Conservation (phyloP, 2,797 vertebrate genomes). For the Sebastes flavidus region DNA sequence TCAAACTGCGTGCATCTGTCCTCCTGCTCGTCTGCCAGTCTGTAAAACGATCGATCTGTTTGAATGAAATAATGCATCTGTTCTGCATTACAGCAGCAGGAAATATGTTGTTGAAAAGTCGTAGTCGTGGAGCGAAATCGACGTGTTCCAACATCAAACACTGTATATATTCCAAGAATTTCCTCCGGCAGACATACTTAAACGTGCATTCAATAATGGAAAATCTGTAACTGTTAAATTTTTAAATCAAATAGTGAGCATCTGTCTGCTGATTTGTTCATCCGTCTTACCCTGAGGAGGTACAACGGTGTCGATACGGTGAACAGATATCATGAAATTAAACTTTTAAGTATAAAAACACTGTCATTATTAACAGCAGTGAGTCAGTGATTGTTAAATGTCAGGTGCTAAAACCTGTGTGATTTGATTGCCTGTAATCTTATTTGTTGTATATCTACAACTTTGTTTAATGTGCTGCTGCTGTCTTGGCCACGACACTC, state of each 20-base stretch:
- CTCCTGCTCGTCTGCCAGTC: not conserved
- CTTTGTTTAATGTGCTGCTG: too few relatives aligned
- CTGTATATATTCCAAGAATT: not conserved
- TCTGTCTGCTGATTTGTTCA: conserved; percentile 12
- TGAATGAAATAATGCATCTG: not conserved
- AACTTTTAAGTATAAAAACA: not conserved
- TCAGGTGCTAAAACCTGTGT: not conserved
- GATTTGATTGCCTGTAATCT: too few relatives aligned
- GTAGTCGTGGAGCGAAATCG: not conserved
- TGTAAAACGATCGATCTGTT: not conserved
- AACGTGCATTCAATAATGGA: not conserved
- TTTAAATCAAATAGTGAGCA: not conserved
- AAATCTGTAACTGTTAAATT: not conserved
- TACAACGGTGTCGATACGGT: not conserved
- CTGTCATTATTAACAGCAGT: not conserved
- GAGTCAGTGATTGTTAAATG: not conserved
- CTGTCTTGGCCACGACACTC: fast-evolving
- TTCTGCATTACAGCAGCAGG: not conserved
- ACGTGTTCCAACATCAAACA: not conserved
- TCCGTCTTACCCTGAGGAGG: not conserved
- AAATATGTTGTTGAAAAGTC: not conserved
- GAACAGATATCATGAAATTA: not conserved
- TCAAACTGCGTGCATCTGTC: conserved; percentile 4
- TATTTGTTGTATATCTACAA: too few relatives aligned
- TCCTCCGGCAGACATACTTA: not conserved